A percentile compares a stretch with the other conserved stretches of the same genome.
phyloP scores from a whole-genome alignment of 2,113 vertebrate species.

The Corynorhinus townsendii region DNA sequence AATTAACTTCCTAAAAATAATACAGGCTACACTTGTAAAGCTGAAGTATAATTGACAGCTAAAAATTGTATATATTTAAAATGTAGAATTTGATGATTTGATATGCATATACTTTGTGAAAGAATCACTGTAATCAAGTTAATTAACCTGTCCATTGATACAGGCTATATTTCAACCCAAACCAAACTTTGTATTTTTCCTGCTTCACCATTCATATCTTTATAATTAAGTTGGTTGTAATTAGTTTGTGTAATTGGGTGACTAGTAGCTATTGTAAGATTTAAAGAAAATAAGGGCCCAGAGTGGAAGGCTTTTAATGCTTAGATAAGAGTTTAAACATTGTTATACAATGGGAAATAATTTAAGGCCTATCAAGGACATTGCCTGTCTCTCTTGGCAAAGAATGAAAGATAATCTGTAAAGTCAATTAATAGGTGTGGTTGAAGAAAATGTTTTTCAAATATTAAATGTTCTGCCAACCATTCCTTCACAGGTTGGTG shows the following conservation, averaged over 20 bases:
- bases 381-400: background rate
- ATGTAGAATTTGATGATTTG: background rate
- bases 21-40: background rate
- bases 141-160: background rate
- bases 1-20: background rate
- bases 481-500: background rate
- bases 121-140: background rate
- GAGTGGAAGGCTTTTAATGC: background rate
- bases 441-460: background rate
- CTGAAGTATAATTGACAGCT: background rate
- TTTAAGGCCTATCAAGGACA: background rate
- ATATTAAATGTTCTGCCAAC: background rate
- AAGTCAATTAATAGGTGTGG: background rate
- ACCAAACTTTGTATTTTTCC: background rate
- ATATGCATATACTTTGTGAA: background rate
- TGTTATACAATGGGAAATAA: background rate
- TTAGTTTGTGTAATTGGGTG: background rate
- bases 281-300: background rate
- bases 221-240: background rate
- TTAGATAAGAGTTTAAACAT: background rate
- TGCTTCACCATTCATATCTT: background rate
- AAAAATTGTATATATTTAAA: background rate
- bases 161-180: background rate
- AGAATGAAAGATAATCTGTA: background rate
- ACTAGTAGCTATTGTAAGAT: background rate